Conservation (phyloP, 2,888 invertebrate genomes). For the Subacronicta megacephala region DNA sequence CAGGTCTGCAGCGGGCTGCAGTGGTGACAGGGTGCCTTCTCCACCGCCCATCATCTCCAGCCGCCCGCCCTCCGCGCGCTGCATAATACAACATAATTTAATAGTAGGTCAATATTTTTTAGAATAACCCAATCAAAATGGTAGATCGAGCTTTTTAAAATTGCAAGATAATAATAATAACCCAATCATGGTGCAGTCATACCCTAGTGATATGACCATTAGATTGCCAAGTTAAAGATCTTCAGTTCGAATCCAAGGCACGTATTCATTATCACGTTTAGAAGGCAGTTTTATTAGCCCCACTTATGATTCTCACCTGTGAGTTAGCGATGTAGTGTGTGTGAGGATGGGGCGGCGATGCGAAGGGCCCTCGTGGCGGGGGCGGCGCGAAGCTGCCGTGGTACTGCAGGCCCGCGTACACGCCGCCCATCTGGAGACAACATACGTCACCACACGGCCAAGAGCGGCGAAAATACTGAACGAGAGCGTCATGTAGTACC, state of each 20-base stretch:
- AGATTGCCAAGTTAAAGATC: no score
- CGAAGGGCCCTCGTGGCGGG: constrained; percentile 79
- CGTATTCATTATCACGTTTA: no score
- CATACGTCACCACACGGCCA: constrained; percentile 7
- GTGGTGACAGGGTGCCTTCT: constrained; percentile 75
- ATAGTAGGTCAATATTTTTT: background rate
- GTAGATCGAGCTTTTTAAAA: no score
- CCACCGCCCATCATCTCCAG: constrained; percentile 73
- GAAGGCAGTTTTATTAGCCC: no score
- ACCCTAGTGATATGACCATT: no score
- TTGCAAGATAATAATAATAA: no score
- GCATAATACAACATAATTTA: background rate
- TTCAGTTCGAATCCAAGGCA: no score
- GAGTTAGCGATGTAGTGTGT: constrained; percentile 78
- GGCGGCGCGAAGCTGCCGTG: constrained; percentile 74
- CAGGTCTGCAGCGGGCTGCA: constrained; percentile 73
- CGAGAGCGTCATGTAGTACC: constrained; percentile 8
- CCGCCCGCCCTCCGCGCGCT: constrained; percentile 79
- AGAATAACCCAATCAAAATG: no score
- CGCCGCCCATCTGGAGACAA: constrained; percentile 79
- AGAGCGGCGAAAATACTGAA: constrained; percentile 16
- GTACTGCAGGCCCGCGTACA: constrained; percentile 85
- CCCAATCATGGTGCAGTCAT: no score
- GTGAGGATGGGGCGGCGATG: constrained; percentile 78
- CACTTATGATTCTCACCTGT: constrained; percentile 71